Percentiles rank a stretch among this genome's conserved stretches.
phyloP scores from a whole-genome alignment of 2,113 vertebrate species.

The Pampusana beccarii region DNA sequence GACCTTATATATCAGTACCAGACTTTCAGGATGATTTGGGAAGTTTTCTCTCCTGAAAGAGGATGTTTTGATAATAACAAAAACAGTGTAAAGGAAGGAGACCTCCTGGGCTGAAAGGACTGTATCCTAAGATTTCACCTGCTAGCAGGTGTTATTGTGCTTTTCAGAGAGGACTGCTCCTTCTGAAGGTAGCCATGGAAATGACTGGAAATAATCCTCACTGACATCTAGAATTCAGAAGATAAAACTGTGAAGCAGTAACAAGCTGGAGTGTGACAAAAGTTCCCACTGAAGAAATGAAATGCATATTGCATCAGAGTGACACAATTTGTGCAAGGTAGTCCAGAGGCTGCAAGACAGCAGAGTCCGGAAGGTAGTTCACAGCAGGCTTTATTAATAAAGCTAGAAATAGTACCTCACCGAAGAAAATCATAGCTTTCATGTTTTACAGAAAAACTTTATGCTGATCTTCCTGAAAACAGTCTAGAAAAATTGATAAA shows the following conservation, averaged over 20 bases:
- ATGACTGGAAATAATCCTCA: background rate
- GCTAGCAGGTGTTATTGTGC: background rate
- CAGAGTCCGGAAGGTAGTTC: background rate
- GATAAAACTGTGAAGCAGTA: background rate
- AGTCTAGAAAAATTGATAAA: background rate
- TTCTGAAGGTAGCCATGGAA: background rate
- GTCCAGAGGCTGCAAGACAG: background rate
- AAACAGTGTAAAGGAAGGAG: background rate
- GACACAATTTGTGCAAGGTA: background rate
- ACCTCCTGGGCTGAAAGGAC: background rate
- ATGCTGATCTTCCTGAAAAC: background rate
- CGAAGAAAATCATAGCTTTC: background rate
- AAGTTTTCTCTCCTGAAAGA: background rate
- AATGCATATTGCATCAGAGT: background rate
- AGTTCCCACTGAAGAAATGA: background rate
- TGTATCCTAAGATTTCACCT: background rate
- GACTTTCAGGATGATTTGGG: background rate
- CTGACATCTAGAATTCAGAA: background rate
- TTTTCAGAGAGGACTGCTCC: background rate
- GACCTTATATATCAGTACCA: background rate
- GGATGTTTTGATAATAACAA: background rate
- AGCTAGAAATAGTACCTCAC: background rate
- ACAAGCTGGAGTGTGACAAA: background rate
- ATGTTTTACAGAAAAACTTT: background rate
- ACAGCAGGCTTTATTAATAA: background rate